Evolutionary conservation across 92 coral and sea anemone genomes (phyloP).

Genomic region (Epizoanthus ramosus): DNA sequence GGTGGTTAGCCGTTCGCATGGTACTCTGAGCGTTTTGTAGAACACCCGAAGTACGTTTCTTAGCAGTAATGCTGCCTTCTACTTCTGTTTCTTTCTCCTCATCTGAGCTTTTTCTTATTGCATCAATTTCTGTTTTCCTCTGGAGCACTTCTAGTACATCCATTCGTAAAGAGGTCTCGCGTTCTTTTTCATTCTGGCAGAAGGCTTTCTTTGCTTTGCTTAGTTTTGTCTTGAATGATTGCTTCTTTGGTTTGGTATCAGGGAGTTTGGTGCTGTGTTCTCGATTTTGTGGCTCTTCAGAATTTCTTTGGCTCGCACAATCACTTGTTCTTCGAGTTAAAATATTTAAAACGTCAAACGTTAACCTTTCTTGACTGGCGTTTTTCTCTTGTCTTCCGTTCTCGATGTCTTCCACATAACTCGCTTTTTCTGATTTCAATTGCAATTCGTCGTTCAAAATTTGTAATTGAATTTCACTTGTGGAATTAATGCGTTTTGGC

Average conservation of each 20-base stretch:
- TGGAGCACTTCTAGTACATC: background rate
- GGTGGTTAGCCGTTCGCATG: no score
- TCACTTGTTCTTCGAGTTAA: background rate
- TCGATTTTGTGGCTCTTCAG: background rate
- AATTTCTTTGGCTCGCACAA: background rate
- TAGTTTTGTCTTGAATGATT: background rate
- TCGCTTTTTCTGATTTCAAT: background rate
- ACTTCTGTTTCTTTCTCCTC: background rate
- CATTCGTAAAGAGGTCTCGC: background rate
- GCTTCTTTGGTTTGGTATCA: constrained; percentile 3
- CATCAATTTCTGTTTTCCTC: background rate
- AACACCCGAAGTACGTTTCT: background rate
- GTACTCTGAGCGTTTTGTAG: background rate
- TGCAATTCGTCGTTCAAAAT: background rate
- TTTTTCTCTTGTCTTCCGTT: background rate
- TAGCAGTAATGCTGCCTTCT: background rate
- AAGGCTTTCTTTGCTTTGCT: background rate
- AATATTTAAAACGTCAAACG: background rate
- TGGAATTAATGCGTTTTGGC: constrained; percentile 5
- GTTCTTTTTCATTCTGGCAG: background rate
- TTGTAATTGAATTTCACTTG: constrained; percentile 31
- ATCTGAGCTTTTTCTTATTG: background rate
- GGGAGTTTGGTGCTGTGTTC: background rate
- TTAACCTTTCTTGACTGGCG: background rate
- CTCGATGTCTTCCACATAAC: background rate